Percentiles rank a stretch among this genome's conserved stretches.
Conservation (phyloP, 2,113 vertebrate genomes). For the Ochotona curzoniae region DNA sequence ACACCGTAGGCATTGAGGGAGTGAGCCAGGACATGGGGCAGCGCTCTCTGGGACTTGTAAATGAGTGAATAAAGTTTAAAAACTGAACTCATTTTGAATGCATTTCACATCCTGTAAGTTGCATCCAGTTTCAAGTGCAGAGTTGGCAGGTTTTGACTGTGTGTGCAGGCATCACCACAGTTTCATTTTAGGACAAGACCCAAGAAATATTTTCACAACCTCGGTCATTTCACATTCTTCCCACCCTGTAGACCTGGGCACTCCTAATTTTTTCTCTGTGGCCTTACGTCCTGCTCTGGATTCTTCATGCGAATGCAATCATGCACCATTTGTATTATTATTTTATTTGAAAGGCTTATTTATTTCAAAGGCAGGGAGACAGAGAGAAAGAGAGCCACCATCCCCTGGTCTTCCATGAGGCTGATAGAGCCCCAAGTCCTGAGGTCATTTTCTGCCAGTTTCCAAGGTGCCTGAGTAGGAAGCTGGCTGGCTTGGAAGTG, state of each 20-base stretch:
- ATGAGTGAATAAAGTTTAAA: too few species aligned
- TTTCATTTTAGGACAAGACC: not conserved
- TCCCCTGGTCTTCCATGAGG: too few species aligned
- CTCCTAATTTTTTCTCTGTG: not conserved
- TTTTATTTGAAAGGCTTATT: not conserved
- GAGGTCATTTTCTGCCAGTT: too few species aligned
- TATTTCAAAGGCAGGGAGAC: too few species aligned
- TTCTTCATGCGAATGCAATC: not conserved
- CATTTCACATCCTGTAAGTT: not conserved
- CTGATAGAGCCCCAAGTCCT: too few species aligned
- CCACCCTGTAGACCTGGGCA: not conserved
- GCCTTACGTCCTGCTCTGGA: not conserved
- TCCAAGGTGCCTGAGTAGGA: too few species aligned
- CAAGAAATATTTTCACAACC: accelerated
- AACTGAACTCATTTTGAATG: not conserved
- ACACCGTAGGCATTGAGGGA: too few species aligned
- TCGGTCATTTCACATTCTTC: accelerated
- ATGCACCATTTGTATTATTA: too few species aligned
- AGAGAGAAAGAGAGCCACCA: too few species aligned
- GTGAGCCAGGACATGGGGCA: too few species aligned
- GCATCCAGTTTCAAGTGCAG: not conserved
- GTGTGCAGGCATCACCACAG: not conserved
- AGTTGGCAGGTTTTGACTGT: not conserved
- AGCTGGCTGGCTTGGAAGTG: too few species aligned
- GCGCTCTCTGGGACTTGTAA: too few species aligned